Evolutionary conservation across 2,113 vertebrate species (phyloP).

Genomic region (Mionectes macconnelli): DNA sequence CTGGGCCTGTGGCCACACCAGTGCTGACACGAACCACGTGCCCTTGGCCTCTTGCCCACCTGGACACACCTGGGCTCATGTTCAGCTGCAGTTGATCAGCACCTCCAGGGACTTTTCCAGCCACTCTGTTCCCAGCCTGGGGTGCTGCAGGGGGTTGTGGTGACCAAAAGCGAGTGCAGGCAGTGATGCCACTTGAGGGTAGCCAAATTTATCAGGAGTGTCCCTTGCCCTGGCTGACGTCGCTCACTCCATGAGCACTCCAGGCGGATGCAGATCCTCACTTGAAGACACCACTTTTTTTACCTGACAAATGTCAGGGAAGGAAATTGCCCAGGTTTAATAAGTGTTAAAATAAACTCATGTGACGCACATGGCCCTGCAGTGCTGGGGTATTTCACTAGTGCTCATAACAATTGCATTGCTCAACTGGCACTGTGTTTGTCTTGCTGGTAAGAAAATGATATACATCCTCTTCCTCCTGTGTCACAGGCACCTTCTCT

Average conservation of each 20-base stretch:
- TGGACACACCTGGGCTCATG: background rate
- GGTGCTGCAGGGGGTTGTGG: background rate
- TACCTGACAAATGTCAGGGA: background rate
- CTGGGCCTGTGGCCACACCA: background rate
- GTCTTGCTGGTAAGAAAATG: background rate
- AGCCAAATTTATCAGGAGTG: background rate
- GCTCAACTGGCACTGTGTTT: background rate
- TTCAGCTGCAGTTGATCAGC: background rate
- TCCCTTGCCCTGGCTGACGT: accelerated
- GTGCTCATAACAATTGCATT: background rate
- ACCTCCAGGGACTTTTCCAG: background rate
- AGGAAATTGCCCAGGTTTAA: background rate
- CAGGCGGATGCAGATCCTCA: background rate
- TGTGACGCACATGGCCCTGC: background rate
- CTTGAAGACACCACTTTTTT: background rate
- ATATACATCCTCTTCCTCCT: conserved; percentile 60
- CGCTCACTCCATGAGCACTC: accelerated
- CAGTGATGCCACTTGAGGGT: background rate
- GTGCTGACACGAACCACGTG: background rate
- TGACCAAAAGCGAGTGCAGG: background rate
- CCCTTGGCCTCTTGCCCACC: background rate
- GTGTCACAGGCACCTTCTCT: background rate
- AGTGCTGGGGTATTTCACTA: background rate
- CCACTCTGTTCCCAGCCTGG: background rate
- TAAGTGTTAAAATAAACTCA: background rate